Conservation (phyloP, 2,113 vertebrate genomes). For the Elanus axillaris region DNA sequence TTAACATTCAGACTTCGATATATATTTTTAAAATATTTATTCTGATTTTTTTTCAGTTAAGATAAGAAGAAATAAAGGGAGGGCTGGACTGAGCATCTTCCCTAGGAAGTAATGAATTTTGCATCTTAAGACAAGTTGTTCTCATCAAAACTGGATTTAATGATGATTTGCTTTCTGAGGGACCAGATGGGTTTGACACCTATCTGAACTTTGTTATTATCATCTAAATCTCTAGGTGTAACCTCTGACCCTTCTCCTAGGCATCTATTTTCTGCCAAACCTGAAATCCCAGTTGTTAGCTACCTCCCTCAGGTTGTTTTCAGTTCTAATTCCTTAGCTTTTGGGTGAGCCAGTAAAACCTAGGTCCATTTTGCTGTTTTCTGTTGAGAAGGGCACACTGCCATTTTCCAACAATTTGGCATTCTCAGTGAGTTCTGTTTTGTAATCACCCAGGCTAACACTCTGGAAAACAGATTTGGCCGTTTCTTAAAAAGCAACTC, state of each 20-base stretch:
- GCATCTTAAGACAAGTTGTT: not conserved
- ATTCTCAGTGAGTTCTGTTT: slow-evolving; percentile 16
- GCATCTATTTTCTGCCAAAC: not conserved
- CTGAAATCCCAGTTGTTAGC: slow-evolving; percentile 22
- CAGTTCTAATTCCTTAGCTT: not conserved
- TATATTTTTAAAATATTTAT: not conserved
- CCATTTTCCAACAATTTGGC: slow-evolving; percentile 14
- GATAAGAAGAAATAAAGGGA: not conserved
- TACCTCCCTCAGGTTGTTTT: not conserved
- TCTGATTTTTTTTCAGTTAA: not conserved
- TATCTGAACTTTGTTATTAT: not conserved
- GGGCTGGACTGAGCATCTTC: not conserved
- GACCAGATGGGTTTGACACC: not conserved
- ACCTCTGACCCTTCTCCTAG: slow-evolving; percentile 3
- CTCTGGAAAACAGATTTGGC: slow-evolving; percentile 21
- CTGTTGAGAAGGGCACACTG: not conserved
- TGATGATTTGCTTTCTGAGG: not conserved
- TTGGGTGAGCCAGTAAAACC: not conserved
- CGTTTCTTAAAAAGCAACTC: slow-evolving; percentile 12
- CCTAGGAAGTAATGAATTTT: not conserved
- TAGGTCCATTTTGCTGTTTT: not conserved
- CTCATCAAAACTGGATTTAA: not conserved
- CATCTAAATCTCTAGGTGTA: slow-evolving; percentile 8
- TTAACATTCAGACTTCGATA: not conserved
- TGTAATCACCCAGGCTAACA: not conserved